Conservation (phyloP, 2,797 vertebrate species). For the Hipposideros larvatus region DNA sequence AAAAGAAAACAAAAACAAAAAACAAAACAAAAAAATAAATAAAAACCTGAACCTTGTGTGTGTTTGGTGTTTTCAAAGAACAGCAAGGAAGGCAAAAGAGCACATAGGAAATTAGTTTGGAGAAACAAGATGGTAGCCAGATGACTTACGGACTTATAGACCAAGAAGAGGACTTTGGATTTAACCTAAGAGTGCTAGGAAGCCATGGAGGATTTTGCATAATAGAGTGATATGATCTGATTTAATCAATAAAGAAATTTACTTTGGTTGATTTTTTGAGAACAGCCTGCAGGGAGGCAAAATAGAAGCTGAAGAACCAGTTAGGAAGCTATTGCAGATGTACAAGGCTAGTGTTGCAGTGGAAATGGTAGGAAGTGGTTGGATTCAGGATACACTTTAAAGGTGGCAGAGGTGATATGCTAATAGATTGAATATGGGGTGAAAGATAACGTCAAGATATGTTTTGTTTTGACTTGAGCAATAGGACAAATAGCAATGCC, state of each 20-base stretch:
- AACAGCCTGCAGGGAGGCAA: slow-evolving; percentile 21
- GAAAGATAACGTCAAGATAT: not conserved
- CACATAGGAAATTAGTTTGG: not conserved
- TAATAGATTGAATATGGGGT: not conserved
- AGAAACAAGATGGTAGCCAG: not conserved
- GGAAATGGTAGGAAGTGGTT: not conserved
- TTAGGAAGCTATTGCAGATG: slow-evolving; percentile 27
- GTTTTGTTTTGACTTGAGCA: not conserved
- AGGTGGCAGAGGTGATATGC: not conserved
- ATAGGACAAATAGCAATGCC: not conserved
- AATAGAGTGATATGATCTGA: not conserved
- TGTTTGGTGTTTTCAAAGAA: not conserved
- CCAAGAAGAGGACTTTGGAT: not conserved
- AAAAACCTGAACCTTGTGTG: not conserved
- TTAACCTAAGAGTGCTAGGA: not conserved
- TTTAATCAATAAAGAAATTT: slow-evolving; percentile 46
- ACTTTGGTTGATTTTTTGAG: not conserved
- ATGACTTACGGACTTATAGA: not conserved
- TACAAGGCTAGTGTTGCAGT: not conserved
- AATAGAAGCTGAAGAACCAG: slow-evolving; percentile 54
- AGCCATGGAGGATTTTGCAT: not conserved
- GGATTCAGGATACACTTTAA: not conserved
- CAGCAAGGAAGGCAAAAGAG: not conserved
- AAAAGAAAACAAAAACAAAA: no score
- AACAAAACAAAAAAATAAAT: no score